These are phyloP conservation scores for Oryzias dopingdopingensis DNA, from an alignment of 2,797 vertebrate genomes.

Conservation along the genomic window DNA sequence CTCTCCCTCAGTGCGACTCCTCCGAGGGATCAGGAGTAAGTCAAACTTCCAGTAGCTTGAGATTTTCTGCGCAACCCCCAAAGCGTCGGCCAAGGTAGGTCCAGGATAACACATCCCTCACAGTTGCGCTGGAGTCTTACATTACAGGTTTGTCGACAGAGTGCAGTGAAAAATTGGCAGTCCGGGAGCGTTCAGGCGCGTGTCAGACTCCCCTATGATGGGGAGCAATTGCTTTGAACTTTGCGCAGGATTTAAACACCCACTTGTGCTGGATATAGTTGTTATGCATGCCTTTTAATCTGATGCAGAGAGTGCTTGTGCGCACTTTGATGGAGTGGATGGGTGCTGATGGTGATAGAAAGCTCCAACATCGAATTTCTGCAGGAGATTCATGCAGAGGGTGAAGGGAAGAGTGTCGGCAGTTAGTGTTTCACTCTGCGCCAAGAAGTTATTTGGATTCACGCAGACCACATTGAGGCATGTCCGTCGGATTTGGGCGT, in stretches of 20 bases:
- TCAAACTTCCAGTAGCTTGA: slow-evolving; percentile 72
- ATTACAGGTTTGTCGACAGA: slow-evolving; percentile 46
- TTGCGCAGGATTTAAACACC: slow-evolving; percentile 64
- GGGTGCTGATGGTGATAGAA: neutral
- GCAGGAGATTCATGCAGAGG: slow-evolving; percentile 56
- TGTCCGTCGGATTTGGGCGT: slow-evolving; percentile 39
- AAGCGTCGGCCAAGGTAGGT: slow-evolving; percentile 67
- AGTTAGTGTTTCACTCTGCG: slow-evolving; percentile 63
- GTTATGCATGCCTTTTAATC: slow-evolving; percentile 11
- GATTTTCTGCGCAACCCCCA: slow-evolving; percentile 55
- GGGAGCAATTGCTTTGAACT: slow-evolving; percentile 68
- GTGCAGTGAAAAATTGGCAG: slow-evolving; percentile 64
- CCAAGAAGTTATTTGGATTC: slow-evolving; percentile 67
- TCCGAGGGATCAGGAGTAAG: slow-evolving; percentile 76
- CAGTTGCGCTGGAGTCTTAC: slow-evolving; percentile 22
- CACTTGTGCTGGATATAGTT: slow-evolving; percentile 30
- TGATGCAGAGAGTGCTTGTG: slow-evolving; percentile 14
- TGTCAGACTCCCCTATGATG: slow-evolving; percentile 45
- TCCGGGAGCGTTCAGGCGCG: slow-evolving; percentile 60
- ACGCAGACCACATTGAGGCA: slow-evolving; percentile 35
- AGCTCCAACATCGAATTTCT: slow-evolving; percentile 26
- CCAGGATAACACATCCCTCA: slow-evolving; percentile 19
- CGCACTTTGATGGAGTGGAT: slow-evolving; percentile 21
- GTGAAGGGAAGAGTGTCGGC: slow-evolving; percentile 67
- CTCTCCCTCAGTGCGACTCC: slow-evolving; percentile 75